Base-by-base conservation (phyloP, 2,113 vertebrate genomes). In the Calcarius ornatus region DNA sequence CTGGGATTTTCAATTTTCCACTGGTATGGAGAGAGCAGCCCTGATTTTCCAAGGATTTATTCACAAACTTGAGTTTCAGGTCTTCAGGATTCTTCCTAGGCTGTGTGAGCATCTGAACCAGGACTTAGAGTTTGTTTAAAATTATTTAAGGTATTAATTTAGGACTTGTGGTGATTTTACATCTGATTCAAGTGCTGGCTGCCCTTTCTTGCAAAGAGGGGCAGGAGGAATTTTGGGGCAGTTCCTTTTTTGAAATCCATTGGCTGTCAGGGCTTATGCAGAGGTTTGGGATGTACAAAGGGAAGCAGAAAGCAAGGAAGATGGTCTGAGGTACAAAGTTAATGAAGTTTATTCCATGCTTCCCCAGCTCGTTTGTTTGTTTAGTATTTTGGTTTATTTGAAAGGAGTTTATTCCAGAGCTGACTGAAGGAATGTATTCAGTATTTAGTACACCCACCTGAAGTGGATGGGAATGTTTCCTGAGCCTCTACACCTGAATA, bases 1-100 rank as follows among this genome's bases (percentile, higher is more conserved):
- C 64, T 48, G 88, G 60, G 42, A 86, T 48, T 95, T 76, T 93
- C 70, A 69, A 18, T 73, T 93, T 96, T 92, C 85, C 93, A 78
- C 47, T 80, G n/a, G n/a, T 78, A n/a, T 47, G 40, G 90, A 81
- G 64, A 83, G 9, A 81, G 31, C 40, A 25, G 40, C 65, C 51
- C 47, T 71, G 40, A 45, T 68, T 91, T 92, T 90, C 81, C 76
- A 92, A 81, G 51, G 51, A 70, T 77, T 95, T 88, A 88, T 80
- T 85, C 2, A 4, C 18, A 72, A 59, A 72, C 40, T 64, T 53
- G 25, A 42, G 48, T 59, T 90, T 83, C 64, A 95, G 31, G 9
- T 70, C 78, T 50, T 93, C 28, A 3, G 37, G 23, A n/a, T 77
- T 85, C 63, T 66, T 95, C 45, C 59, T 81, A 56, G 68, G 30